Base-by-base conservation (phyloP, 2,797 vertebrate species). In the Nyctalus aviator region DNA sequence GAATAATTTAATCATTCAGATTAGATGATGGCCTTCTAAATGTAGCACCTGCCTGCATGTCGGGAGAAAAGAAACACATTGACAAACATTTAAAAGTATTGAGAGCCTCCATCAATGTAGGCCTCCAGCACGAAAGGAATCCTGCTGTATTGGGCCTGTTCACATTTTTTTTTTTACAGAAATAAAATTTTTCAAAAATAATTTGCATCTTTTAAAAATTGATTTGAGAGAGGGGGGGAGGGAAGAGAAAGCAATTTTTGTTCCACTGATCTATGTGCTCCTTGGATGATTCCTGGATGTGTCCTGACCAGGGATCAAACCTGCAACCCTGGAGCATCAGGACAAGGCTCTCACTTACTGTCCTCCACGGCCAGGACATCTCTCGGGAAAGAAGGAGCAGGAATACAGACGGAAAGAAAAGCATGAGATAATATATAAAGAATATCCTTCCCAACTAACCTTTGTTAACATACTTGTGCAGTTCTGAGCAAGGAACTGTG, bases 1-100 rank as follows among this genome's bases (percentile, higher is more conserved):
- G 7, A 84, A 68, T 59, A 48, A 85, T 71, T 32, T 79, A 48
- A 93, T 75, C 88, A 55, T 35, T 87, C 15, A 90, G 25, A 75
- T 69, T 69, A 14, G 62, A 41, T 17, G 30, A 4, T 3, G 11
- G 86, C 35, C 8, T 23, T 84, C 27, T 72, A 30, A 90, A 21
- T 23, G 72, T 18, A 72, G 48, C 8, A 46, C 59, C 59, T 30
- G 59, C 5, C 18, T 84, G 13, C 3, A 21, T 57, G 5, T 14
- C 64, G 35, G 44, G 4, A 69, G 17, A 25, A 23, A 32, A 53
- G 37, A 14, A 72, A 20, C 44, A 53, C 73, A 53, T 0, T 15
- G n/a, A 66, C 62, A 32, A n/a, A 35, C 75, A 89, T 81, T n/a
- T 8, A 77, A 76, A 84, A 76, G 57, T 3, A 0, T 8, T 41